These are phyloP conservation scores for Lipotes vexillifer DNA, from an alignment of 2,113 vertebrate genomes.

Conservation along the genomic window DNA sequence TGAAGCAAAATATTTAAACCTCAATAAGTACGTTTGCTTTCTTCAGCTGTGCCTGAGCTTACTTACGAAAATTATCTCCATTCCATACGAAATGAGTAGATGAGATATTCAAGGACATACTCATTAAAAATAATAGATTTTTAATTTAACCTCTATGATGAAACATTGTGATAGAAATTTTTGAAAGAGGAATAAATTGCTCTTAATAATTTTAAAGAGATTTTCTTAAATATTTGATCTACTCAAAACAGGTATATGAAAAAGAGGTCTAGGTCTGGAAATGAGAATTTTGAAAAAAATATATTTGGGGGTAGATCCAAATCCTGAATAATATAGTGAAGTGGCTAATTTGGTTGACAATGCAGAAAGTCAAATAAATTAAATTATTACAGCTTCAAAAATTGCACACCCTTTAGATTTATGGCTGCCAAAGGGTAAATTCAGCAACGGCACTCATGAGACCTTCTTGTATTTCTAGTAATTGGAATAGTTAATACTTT, in stretches of 20 bases:
- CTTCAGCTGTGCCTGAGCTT: constrained; percentile 18
- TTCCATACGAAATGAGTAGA: constrained; percentile 32
- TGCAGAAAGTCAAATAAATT: background rate
- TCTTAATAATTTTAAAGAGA: background rate
- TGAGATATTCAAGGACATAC: background rate
- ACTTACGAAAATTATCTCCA: background rate
- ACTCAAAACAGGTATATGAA: background rate
- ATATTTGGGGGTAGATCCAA: background rate
- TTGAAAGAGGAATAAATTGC: background rate
- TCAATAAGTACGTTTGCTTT: constrained; percentile 34
- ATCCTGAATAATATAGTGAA: background rate
- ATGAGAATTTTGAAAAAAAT: background rate
- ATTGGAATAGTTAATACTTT: background rate
- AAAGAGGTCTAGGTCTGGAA: background rate
- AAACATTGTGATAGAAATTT: background rate
- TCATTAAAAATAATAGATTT: constrained; percentile 26
- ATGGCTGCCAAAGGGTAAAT: background rate
- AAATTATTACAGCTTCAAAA: background rate
- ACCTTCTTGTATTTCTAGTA: background rate
- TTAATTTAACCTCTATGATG: constrained; percentile 37
- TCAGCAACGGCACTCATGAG: background rate
- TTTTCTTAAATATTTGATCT: constrained; percentile 23
- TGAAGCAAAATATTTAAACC: constrained; percentile 54
- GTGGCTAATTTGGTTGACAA: background rate
- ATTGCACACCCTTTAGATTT: background rate